A percentile compares a stretch with the other conserved stretches of the same genome.
phyloP scores from a whole-genome alignment of 2,797 vertebrate genomes.

The Orientallactaga sibirica region DNA sequence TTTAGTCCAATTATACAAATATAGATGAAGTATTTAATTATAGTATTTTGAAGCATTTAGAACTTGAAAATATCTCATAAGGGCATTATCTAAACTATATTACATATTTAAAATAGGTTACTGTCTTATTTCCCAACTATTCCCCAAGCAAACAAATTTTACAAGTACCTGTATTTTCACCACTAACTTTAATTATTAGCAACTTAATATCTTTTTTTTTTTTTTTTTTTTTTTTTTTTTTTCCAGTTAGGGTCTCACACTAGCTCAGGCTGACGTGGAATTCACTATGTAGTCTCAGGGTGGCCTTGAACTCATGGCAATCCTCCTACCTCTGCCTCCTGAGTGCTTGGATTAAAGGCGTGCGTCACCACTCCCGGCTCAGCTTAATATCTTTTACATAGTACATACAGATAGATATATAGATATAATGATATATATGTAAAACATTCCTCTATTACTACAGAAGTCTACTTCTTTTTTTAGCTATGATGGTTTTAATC shows the following conservation, averaged over 20 bases:
- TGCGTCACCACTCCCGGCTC: too few relatives aligned
- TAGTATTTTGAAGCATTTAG: not conserved
- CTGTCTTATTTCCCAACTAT: not conserved
- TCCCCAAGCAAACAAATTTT: not conserved
- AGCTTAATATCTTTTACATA: not conserved
- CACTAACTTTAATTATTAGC: not conserved
- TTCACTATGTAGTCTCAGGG: too few relatives aligned
- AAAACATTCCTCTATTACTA: not conserved
- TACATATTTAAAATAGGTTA: not conserved
- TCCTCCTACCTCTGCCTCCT: too few relatives aligned
- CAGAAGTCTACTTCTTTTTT: not conserved
- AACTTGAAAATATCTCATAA: not conserved
- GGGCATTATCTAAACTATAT: not conserved
- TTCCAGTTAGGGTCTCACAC: too few relatives aligned
- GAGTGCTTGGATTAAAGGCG: too few relatives aligned
- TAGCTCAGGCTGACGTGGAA: too few relatives aligned
- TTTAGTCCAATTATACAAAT: not conserved
- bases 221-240: not conserved
- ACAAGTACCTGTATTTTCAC: not conserved
- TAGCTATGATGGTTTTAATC: too few relatives aligned
- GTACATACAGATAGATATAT: not conserved
- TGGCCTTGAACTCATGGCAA: too few relatives aligned
- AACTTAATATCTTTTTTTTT: not conserved
- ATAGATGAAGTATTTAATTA: not conserved
- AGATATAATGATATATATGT: too few relatives aligned